Conservation (phyloP, 2,888 invertebrate genomes). For the Mystacides longicornis region DNA sequence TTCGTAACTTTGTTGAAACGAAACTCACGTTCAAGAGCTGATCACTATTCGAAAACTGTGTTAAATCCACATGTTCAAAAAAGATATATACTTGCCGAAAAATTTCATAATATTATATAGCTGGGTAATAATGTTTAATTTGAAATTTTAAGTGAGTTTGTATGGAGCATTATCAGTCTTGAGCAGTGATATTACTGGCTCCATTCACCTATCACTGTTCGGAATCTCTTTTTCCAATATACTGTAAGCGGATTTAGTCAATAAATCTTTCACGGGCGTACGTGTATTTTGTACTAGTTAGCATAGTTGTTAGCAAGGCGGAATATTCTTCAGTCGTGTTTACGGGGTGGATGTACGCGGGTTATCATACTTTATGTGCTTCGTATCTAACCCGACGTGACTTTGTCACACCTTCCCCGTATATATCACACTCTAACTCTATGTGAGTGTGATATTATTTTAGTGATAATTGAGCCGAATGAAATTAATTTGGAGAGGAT, state of each 20-base stretch:
- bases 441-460: slow-evolving; percentile 2
- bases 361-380: slow-evolving; percentile 20
- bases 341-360: slow-evolving; percentile 5
- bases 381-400: slow-evolving; percentile 19
- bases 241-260: background rate
- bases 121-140: no score
- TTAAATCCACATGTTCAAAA: no score
- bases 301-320: background rate
- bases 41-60: no score
- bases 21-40: no score
- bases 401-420: slow-evolving; percentile 13
- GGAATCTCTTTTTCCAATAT: background rate
- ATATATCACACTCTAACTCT: slow-evolving; percentile 22
- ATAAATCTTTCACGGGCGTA: background rate
- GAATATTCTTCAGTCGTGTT: background rate
- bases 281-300: background rate
- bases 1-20: no score
- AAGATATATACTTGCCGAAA: no score
- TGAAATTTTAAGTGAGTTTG: no score
- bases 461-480: slow-evolving; percentile 21
- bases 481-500: slow-evolving; percentile 23
- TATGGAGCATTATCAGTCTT: no score
- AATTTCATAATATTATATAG: no score
- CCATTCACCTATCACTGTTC: background rate
- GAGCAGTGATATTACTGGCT: no score